Evolutionary conservation across 2,888 invertebrate genomes (phyloP).

Genomic region (Herminia tarsipennalis): DNA sequence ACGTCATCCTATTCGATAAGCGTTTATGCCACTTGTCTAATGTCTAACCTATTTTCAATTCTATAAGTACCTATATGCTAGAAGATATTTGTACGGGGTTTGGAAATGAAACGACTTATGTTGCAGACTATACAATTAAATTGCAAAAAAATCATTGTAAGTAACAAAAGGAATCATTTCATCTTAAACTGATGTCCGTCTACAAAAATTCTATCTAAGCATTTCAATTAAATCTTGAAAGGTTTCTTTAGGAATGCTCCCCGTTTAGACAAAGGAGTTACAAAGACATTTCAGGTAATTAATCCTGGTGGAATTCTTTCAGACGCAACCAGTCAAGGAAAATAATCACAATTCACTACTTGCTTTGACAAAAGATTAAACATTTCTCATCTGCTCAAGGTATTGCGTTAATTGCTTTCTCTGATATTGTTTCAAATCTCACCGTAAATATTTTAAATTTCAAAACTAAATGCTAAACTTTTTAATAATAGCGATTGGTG

Average conservation of each 20-base stretch:
- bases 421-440: not conserved
- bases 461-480: no score
- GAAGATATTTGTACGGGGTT: no score
- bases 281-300: conserved; percentile 74
- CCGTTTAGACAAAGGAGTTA: conserved; percentile 67
- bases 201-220: conserved; percentile 62
- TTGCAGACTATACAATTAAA: no score
- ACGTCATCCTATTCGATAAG: no score
- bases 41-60: no score
- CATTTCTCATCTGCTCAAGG: conserved; percentile 41
- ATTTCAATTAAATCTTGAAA: conserved; percentile 72
- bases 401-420: conserved; percentile 26
- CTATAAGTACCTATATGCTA: not conserved
- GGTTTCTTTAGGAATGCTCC: conserved; percentile 63
- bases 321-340: conserved; percentile 58
- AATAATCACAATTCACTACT: conserved; percentile 60
- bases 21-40: no score
- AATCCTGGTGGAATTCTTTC: conserved; percentile 75
- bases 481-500: no score
- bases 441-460: no score
- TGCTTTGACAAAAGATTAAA: conserved; percentile 55
- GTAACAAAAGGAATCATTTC: conserved; percentile 37
- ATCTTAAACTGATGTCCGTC: conserved; percentile 42
- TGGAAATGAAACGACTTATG: no score
- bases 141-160: conserved; percentile 3